Percentiles rank a stretch among this genome's conserved stretches.
Conservation (phyloP, 2,797 vertebrate genomes). For the Naso thynnoides region DNA sequence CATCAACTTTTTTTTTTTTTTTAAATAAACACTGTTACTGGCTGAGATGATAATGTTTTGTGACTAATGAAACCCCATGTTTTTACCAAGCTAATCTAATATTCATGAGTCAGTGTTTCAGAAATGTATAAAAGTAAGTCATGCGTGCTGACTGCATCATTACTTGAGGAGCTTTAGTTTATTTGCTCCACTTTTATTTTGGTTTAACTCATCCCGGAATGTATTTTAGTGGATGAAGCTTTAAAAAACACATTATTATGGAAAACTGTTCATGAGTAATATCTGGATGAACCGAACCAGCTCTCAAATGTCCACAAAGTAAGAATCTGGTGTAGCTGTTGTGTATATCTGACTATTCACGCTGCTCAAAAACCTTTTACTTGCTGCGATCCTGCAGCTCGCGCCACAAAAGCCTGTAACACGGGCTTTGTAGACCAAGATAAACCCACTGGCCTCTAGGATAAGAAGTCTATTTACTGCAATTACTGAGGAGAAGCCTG, state of each 20-base stretch:
- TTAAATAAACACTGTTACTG: not conserved
- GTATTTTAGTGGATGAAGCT: not conserved
- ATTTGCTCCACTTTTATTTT: not conserved
- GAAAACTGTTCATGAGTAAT: not conserved
- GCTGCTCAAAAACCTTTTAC: slow-evolving; percentile 16
- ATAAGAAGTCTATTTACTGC: slow-evolving; percentile 64
- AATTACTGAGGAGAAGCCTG: slow-evolving; percentile 59
- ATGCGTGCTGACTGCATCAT: not conserved
- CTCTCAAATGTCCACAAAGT: slow-evolving; percentile 1
- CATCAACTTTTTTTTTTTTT: not conserved
- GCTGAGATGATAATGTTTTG: not conserved
- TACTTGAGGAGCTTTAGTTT: not conserved
- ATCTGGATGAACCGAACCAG: not conserved
- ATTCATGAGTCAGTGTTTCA: slow-evolving; percentile 17
- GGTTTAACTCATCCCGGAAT: not conserved
- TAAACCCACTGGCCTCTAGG: slow-evolving; percentile 58
- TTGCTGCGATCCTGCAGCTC: slow-evolving; percentile 24
- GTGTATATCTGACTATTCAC: slow-evolving; percentile 27
- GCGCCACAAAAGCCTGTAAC: slow-evolving; percentile 28
- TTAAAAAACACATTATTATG: not conserved
- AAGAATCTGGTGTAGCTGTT: slow-evolving; percentile 11
- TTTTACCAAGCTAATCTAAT: not conserved
- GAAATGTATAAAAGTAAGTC: not conserved
- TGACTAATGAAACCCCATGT: not conserved
- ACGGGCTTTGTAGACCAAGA: slow-evolving; percentile 59